Evolutionary conservation across 2,797 vertebrate genomes (phyloP).

Genomic region (Rhinichthys osculus): DNA sequence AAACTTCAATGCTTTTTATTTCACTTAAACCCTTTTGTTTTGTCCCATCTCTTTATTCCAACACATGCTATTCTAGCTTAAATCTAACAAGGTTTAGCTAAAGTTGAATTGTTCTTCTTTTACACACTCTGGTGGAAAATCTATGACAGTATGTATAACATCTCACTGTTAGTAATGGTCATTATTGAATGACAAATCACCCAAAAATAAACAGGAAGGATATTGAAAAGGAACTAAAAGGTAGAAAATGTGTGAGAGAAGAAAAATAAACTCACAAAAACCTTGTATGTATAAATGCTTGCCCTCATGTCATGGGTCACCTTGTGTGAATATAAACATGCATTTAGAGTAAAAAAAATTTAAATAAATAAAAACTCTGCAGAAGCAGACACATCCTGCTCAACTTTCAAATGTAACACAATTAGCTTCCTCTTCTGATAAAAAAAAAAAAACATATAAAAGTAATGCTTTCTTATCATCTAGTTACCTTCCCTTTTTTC

Average conservation of each 20-base stretch:
- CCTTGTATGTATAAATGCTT: neutral
- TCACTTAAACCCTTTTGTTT: neutral
- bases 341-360: neutral
- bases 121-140: neutral
- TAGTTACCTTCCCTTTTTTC: neutral
- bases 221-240: neutral
- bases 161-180: constrained; percentile 27
- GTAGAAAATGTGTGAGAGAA: neutral
- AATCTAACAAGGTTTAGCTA: neutral
- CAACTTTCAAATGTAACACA: neutral
- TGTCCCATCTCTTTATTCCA: neutral
- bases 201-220: neutral
- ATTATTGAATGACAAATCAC: constrained; percentile 15
- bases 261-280: neutral
- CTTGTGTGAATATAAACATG: neutral
- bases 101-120: neutral
- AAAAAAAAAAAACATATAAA: neutral
- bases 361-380: too few relatives aligned
- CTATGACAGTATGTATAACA: neutral
- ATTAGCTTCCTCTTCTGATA: neutral
- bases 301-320: neutral
- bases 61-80: neutral
- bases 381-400: neutral
- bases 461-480: neutral
- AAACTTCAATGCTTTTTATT: neutral